A percentile compares a stretch with the other conserved stretches of the same genome.
Evolutionary conservation across 1,140 invertebrate genomes (phyloP).

Genomic region (Cyclina sinensis): DNA sequence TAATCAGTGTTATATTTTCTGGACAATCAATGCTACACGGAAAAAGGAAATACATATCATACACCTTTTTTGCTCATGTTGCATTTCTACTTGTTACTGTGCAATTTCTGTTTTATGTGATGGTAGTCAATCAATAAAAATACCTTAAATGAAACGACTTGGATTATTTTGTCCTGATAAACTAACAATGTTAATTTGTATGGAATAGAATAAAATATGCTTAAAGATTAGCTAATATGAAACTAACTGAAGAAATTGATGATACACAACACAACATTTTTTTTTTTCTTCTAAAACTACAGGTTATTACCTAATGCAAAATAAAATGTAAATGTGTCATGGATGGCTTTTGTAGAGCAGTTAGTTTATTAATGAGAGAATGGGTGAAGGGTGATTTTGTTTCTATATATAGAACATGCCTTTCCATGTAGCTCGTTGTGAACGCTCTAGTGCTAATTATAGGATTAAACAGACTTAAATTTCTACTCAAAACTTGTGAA

Average conservation of each 20-base stretch:
- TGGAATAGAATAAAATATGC: too few relatives aligned
- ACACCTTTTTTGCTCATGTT: constrained; percentile 1
- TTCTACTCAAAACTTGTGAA: background rate
- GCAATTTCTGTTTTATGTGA: constrained; percentile 47
- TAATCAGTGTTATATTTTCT: constrained; percentile 1
- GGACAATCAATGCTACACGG: constrained; percentile 4
- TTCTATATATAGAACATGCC: constrained; percentile 37
- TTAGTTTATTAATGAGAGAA: constrained; percentile 8
- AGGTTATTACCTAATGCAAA: too few relatives aligned
- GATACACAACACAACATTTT: too few relatives aligned
- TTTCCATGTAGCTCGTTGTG: constrained; percentile 38
- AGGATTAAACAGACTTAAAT: constrained; percentile 4
- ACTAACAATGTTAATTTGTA: too few relatives aligned
- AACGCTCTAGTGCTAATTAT: constrained; percentile 37
- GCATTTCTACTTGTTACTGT: constrained; percentile 40
- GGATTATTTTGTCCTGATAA: constrained; percentile 4
- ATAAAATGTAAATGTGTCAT: too few relatives aligned
- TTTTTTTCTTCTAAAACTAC: too few relatives aligned
- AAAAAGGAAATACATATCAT: background rate
- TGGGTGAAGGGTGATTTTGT: constrained; percentile 45
- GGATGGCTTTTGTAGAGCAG: background rate
- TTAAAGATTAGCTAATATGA: too few relatives aligned
- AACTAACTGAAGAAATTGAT: too few relatives aligned
- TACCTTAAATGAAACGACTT: constrained; percentile 9
- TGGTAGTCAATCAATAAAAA: constrained; percentile 35